These are phyloP conservation scores for Acleris literana DNA, from an alignment of 2,888 invertebrate genomes.

Conservation along the genomic window DNA sequence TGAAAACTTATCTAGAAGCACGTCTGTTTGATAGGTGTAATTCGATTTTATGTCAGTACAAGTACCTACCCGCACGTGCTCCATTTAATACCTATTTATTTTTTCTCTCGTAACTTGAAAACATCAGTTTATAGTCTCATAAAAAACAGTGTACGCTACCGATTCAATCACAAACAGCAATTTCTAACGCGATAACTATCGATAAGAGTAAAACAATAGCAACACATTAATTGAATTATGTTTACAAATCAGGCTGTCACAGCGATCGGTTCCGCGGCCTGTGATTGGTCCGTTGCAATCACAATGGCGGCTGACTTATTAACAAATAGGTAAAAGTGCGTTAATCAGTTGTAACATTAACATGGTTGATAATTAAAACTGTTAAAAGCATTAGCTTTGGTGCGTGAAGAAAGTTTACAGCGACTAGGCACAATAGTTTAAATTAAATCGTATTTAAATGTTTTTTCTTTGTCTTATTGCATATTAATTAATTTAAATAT, in stretches of 20 bases:
- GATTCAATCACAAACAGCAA: constrained; percentile 36
- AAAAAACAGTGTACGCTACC: neutral
- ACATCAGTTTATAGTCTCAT: too few relatives aligned
- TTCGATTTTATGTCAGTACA: too few relatives aligned
- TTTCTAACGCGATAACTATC: constrained; percentile 59
- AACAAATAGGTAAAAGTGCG: constrained; percentile 28
- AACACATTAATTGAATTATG: constrained; percentile 77
- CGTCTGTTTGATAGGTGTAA: too few relatives aligned
- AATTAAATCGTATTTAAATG: neutral
- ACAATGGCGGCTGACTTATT: constrained; percentile 61
- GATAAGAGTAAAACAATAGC: constrained; percentile 52
- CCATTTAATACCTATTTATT: too few relatives aligned
- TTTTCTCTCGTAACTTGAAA: too few relatives aligned
- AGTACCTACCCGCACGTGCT: too few relatives aligned
- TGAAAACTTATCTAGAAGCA: too few relatives aligned
- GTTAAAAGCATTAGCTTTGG: constrained; percentile 16
- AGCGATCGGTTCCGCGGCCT: constrained; percentile 43
- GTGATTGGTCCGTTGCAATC: constrained; percentile 63
- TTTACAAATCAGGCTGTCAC: constrained; percentile 59
- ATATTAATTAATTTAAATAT: neutral
- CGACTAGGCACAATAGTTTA: neutral
- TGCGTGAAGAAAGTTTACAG: constrained; percentile 19
- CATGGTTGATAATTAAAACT: constrained; percentile 29
- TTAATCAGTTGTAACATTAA: constrained; percentile 33
- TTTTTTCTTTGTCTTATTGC: too few relatives aligned